Conservation (phyloP, 2,888 invertebrate species). For the Resseliella maxima region DNA sequence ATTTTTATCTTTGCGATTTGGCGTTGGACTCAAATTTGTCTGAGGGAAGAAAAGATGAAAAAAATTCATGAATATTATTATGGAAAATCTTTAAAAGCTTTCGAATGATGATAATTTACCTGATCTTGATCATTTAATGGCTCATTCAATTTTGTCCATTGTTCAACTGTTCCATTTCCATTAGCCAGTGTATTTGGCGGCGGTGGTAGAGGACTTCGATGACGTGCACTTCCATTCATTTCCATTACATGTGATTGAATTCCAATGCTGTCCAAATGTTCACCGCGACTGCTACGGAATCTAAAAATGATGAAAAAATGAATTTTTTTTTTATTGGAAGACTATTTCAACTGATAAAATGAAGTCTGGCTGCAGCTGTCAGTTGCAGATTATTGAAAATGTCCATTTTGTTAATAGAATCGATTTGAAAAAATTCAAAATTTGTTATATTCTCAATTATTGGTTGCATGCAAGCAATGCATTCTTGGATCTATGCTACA, state of each 20-base stretch:
- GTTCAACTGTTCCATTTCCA: constrained; percentile 62
- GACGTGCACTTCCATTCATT: constrained; percentile 60
- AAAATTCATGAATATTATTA: background rate
- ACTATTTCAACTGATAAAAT: too few species aligned
- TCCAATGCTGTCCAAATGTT: constrained; percentile 66
- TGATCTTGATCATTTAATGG: constrained; percentile 60
- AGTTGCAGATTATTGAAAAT: too few species aligned
- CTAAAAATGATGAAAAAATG: constrained; percentile 60
- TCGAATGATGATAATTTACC: background rate
- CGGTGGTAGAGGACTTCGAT: constrained; percentile 28
- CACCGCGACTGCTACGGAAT: constrained; percentile 67
- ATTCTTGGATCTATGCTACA: too few species aligned
- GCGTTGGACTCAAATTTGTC: constrained; percentile 67
- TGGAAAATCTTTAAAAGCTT: background rate
- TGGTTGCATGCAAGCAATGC: too few species aligned
- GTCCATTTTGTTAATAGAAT: too few species aligned
- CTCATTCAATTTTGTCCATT: constrained; percentile 67
- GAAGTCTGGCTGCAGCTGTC: too few species aligned
- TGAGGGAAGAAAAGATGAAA: constrained; percentile 59
- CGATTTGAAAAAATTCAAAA: too few species aligned
- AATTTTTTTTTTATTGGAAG: too few species aligned
- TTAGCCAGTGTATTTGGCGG: background rate
- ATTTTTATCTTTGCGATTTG: constrained; percentile 66
- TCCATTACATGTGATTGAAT: constrained; percentile 63
- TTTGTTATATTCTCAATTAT: too few species aligned